Evolutionary conservation across 2,797 vertebrate genomes (phyloP).

Genomic region (Poeciliopsis gracilis): DNA sequence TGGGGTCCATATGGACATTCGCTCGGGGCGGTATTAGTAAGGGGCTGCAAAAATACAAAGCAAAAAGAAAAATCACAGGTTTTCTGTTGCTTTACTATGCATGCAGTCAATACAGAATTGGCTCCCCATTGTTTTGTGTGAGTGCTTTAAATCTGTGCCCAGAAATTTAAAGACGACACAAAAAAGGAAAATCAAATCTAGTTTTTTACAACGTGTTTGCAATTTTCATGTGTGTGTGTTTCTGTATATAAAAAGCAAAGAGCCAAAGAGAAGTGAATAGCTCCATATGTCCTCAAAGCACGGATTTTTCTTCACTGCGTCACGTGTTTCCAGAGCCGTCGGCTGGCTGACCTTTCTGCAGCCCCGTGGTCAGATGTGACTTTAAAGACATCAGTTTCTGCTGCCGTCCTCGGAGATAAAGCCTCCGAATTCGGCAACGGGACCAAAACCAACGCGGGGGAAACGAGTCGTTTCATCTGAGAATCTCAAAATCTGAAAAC

Average conservation of each 20-base stretch:
- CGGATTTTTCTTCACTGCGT: neutral
- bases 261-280: neutral
- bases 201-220: neutral
- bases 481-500: neutral
- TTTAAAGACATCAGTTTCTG: conserved; percentile 47
- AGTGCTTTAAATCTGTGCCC: neutral
- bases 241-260: neutral
- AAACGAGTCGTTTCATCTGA: conserved; percentile 3
- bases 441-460: conserved; percentile 13
- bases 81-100: neutral
- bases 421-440: conserved; percentile 3
- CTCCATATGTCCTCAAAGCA: neutral
- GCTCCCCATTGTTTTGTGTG: neutral
- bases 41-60: neutral
- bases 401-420: conserved; percentile 30
- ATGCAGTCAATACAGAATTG: neutral
- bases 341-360: conserved; percentile 59
- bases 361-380: conserved; percentile 52
- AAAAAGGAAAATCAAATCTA: neutral
- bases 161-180: neutral
- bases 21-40: neutral
- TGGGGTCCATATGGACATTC: neutral
- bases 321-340: conserved; percentile 7
- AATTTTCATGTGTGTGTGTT: too few species aligned
- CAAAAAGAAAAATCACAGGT: neutral